A percentile compares a stretch with the other conserved stretches of the same genome.
Conservation (phyloP, 2,888 invertebrate genomes). For the Lithophane semibrunnea region DNA sequence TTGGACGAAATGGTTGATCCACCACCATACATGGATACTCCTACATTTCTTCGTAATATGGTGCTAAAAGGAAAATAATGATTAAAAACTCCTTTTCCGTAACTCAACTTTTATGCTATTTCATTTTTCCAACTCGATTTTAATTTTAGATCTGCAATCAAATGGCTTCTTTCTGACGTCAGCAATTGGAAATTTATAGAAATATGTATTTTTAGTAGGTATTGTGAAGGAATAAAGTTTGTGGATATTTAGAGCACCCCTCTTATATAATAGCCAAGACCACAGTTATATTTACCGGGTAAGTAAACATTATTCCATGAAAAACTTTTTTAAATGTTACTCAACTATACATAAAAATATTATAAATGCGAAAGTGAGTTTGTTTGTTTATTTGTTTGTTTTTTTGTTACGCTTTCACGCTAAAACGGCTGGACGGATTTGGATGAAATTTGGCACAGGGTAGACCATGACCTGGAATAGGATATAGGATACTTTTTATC, state of each 20-base stretch:
- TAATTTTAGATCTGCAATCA: conserved; percentile 3
- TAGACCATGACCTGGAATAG: no score
- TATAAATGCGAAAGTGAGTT: no score
- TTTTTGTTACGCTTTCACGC: no score
- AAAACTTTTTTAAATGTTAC: background rate
- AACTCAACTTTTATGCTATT: background rate
- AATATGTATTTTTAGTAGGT: background rate
- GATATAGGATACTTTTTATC: no score
- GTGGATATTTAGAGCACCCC: background rate
- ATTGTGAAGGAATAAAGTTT: background rate
- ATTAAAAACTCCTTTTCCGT: background rate
- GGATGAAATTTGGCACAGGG: no score
- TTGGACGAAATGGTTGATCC: conserved; percentile 77
- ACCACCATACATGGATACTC: conserved; percentile 88
- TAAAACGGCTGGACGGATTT: no score
- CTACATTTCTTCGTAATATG: conserved; percentile 84
- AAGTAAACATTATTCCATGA: background rate
- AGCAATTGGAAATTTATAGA: background rate
- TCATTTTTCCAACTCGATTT: background rate
- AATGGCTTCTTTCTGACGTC: conserved; percentile 5
- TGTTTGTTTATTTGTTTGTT: no score
- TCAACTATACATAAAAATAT: no score
- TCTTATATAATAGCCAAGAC: background rate
- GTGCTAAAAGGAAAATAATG: conserved; percentile 73
- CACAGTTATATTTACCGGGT: background rate